phyloP scores from a whole-genome alignment of 2,797 vertebrate genomes.

The Euthynnus affinis region DNA sequence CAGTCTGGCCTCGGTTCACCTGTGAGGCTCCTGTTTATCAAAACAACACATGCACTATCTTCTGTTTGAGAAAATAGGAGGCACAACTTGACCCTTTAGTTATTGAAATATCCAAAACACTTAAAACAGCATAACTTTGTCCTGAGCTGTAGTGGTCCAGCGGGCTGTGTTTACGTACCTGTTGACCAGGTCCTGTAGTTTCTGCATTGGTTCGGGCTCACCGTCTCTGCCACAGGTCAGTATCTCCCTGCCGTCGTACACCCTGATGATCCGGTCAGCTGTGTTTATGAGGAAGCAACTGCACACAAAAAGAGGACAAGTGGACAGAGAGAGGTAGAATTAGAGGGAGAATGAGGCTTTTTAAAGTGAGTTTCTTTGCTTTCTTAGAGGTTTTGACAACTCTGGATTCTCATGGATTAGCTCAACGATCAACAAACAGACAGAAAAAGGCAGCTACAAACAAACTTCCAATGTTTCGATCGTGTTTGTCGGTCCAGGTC shows the following conservation, averaged over 20 bases:
- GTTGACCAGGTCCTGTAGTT: constrained; percentile 97
- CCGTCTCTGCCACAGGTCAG: constrained; percentile 96
- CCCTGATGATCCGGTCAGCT: constrained; percentile 96
- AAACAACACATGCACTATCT: too few relatives aligned
- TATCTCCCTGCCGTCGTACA: constrained; percentile 97
- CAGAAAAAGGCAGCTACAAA: too few relatives aligned
- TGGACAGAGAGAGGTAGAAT: not conserved
- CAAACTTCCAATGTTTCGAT: not conserved
- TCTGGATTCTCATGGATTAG: not conserved
- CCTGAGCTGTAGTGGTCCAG: not conserved
- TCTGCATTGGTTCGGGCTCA: constrained; percentile 98
- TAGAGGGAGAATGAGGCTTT: not conserved
- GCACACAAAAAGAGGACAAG: constrained; percentile 25
- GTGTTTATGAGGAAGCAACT: constrained; percentile 99
- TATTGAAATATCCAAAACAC: too few relatives aligned
- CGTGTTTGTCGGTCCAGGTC: not conserved
- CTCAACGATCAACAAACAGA: not conserved
- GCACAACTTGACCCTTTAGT: too few relatives aligned
- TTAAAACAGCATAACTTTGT: too few relatives aligned
- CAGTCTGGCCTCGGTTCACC: too few relatives aligned
- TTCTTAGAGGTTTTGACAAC: not conserved
- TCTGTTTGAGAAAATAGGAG: too few relatives aligned
- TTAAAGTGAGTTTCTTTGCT: not conserved
- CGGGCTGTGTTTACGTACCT: constrained; percentile 79
- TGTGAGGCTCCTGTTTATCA: too few relatives aligned